Conservation (phyloP, 2,888 invertebrate genomes). For the Endomychus coccineus region DNA sequence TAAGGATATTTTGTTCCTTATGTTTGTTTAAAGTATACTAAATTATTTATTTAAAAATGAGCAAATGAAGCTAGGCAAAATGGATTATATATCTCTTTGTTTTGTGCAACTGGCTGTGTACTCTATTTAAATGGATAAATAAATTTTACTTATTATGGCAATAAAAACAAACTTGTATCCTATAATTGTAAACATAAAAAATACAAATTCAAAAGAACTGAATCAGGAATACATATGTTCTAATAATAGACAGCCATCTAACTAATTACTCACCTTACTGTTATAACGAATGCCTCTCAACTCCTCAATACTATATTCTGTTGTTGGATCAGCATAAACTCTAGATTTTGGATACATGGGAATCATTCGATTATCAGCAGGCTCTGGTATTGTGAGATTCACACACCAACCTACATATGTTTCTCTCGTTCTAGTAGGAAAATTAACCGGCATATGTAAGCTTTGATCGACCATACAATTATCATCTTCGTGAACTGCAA, state of each 20-base stretch:
- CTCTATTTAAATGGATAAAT: too few species aligned
- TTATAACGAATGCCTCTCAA: constrained; percentile 55
- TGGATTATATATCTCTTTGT: too few species aligned
- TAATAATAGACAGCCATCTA: neutral
- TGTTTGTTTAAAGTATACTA: too few species aligned
- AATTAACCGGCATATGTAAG: constrained; percentile 12
- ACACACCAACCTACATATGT: constrained; percentile 49
- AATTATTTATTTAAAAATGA: too few species aligned
- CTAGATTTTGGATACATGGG: constrained; percentile 63
- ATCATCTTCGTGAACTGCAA: constrained; percentile 9
- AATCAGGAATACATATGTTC: too few species aligned
- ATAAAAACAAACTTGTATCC: too few species aligned
- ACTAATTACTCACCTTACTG: constrained; percentile 9
- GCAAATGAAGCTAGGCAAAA: too few species aligned
- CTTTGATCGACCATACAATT: constrained; percentile 1
- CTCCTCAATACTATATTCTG: constrained; percentile 74
- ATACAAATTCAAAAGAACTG: too few species aligned
- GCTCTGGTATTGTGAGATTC: constrained; percentile 55
- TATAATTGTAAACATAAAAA: too few species aligned
- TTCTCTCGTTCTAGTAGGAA: constrained; percentile 41
- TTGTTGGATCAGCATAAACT: constrained; percentile 53
- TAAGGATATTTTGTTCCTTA: too few species aligned
- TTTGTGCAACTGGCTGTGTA: too few species aligned
- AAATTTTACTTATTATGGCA: too few species aligned
- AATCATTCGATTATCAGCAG: constrained; percentile 52